Evolutionary conservation across 2,888 invertebrate species (phyloP).

Genomic region (Drosophila incognita): DNA sequence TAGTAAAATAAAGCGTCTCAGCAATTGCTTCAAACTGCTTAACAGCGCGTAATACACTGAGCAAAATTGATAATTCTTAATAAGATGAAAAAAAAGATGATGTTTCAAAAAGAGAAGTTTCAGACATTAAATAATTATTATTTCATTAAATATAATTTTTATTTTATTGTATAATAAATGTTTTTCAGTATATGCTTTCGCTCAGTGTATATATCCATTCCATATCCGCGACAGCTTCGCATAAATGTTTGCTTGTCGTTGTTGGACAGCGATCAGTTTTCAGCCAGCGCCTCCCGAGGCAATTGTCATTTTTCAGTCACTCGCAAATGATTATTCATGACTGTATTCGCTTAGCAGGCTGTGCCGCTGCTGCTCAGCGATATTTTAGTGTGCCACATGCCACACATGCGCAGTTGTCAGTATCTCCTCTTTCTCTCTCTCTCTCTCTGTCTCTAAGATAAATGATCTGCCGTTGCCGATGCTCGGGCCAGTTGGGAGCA

Average conservation of each 20-base stretch:
- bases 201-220: slow-evolving; percentile 9
- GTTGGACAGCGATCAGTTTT: slow-evolving; percentile 32
- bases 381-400: slow-evolving; percentile 39
- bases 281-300: slow-evolving; percentile 21
- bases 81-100: neutral
- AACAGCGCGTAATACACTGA: slow-evolving; percentile 7
- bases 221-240: slow-evolving; percentile 6
- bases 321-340: slow-evolving; percentile 50
- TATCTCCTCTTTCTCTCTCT: too few species aligned
- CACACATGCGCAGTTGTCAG: slow-evolving; percentile 52
- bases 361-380: slow-evolving; percentile 32
- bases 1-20: slow-evolving; percentile 15
- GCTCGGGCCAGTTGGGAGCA: neutral
- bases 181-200: neutral
- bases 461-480: slow-evolving; percentile 45
- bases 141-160: neutral
- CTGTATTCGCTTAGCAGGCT: slow-evolving; percentile 32
- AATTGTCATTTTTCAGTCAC: slow-evolving; percentile 46
- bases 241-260: slow-evolving; percentile 2
- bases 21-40: slow-evolving; percentile 21
- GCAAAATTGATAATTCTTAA: neutral
- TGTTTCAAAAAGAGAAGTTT: neutral
- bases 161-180: neutral
- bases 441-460: slow-evolving; percentile 30
- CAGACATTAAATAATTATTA: neutral